Evolutionary conservation across 2,113 vertebrate genomes (phyloP), one percentile per base, ranked within the genome.

Genomic region (Chrysochloris asiatica): DNA sequence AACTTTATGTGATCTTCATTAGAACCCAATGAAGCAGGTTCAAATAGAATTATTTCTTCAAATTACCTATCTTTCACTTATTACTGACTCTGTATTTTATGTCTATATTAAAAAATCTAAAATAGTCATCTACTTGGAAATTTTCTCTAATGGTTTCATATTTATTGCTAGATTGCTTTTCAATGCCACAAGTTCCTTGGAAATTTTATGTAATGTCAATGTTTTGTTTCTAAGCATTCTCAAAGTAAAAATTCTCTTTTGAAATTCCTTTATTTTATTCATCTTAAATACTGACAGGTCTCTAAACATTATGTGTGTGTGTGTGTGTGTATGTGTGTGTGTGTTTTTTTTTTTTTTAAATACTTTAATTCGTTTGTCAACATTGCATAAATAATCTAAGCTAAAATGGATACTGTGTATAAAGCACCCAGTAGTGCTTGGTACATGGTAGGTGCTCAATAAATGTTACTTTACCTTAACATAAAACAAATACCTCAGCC

Each of bases 261-360:
- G 43, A 89, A 92, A 83, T 41, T 36, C 17, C 73, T 81, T 89
- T 61, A 90, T 6, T 48, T 4, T 59, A 69, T 61, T 80, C 36
- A 72, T 43, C 59, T 90, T 45, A 83, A 93, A 73, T 67, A 38
- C 75, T 83, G 22, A 13, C 36, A 75, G 79, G n/a, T 56, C 83
- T 88, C 78, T 61, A 61, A 83, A 63, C 54, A 63, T 56, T 26
- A 41, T 16, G 41, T 8, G 14, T 54, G 22, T n/a, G n/a, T n/a
- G n/a, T n/a, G n/a, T n/a, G n/a, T n/a, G n/a, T n/a, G n/a, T n/a
- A n/a, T n/a, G n/a, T n/a, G n/a, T n/a, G n/a, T n/a, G n/a, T n/a
- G n/a, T n/a, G n/a, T n/a, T n/a, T n/a, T n/a, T n/a, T n/a, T n/a
- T 28, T 22, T 92, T 92, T 88, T 83, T 36, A 72, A 94, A 88